A percentile compares a stretch with the other conserved stretches of the same genome.
Evolutionary conservation across 2,113 vertebrate genomes (phyloP).

Genomic region (Oceanites oceanicus): DNA sequence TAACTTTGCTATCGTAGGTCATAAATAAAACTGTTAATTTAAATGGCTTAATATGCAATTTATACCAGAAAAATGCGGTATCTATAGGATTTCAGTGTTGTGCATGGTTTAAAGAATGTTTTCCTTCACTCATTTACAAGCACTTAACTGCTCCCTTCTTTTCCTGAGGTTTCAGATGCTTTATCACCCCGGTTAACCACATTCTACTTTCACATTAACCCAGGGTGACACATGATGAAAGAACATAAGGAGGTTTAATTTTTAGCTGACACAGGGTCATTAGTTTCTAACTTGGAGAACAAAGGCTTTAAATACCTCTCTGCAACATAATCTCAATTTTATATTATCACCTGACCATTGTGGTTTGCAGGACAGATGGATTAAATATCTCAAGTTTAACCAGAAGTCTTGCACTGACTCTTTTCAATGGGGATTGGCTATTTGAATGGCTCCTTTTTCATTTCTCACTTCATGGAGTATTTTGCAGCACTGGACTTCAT

Average conservation of each 20-base stretch:
- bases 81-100: neutral
- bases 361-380: conserved; percentile 75
- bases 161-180: conserved; percentile 43
- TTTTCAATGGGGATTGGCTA: conserved; percentile 69
- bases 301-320: conserved; percentile 73
- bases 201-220: conserved; percentile 71
- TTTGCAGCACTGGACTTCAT: conserved; percentile 87
- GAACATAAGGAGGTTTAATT: conserved; percentile 75
- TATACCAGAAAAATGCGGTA: neutral
- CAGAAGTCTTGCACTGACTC: conserved; percentile 67
- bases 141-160: neutral
- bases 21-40: conserved; percentile 57
- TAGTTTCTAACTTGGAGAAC: conserved; percentile 70
- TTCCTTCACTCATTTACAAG: conserved; percentile 2
- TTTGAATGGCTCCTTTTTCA: conserved; percentile 82
- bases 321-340: conserved; percentile 72
- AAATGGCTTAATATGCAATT: conserved; percentile 24
- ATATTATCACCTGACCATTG: conserved; percentile 80
- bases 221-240: conserved; percentile 64
- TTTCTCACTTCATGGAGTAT: conserved; percentile 81
- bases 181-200: conserved; percentile 71
- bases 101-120: conserved; percentile 23
- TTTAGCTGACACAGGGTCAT: conserved; percentile 77
- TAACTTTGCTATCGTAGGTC: conserved; percentile 32
- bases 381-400: conserved; percentile 82